Evolutionary conservation across 2,113 vertebrate species (phyloP).

Genomic region (Phaetusa simplex): DNA sequence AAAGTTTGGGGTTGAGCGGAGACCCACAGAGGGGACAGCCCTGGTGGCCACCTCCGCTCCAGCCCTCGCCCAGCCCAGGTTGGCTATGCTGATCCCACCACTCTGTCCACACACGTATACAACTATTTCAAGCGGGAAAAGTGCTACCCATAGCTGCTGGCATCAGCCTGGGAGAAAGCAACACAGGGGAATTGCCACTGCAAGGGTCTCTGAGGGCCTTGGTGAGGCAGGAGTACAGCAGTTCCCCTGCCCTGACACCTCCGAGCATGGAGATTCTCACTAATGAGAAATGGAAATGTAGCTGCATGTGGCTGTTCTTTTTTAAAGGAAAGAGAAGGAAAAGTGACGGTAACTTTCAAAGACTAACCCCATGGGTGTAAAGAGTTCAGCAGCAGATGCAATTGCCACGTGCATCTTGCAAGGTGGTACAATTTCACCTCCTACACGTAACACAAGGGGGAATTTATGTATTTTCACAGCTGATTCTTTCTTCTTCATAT

Average conservation of each 20-base stretch:
- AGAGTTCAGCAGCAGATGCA: neutral
- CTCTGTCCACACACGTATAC: neutral
- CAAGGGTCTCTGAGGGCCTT: neutral
- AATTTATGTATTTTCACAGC: neutral
- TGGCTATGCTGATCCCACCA: neutral
- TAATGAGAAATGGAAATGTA: neutral
- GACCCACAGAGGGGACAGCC: fast-evolving
- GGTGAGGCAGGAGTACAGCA: fast-evolving
- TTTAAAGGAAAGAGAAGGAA: neutral
- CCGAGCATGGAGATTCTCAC: neutral
- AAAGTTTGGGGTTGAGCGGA: neutral
- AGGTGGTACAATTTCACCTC: neutral
- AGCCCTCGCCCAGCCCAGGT: neutral
- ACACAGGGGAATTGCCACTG: neutral
- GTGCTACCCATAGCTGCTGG: neutral
- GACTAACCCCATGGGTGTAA: neutral
- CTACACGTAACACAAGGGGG: neutral
- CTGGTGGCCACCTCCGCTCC: neutral
- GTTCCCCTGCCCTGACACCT: neutral
- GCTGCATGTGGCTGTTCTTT: neutral
- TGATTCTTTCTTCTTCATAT: neutral
- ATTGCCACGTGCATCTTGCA: neutral
- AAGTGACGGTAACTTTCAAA: neutral
- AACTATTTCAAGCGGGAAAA: neutral
- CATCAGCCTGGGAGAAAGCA: neutral